Evolutionary conservation across 2,113 vertebrate genomes (phyloP).

Genomic region (Myrmecophaga tridactyla): DNA sequence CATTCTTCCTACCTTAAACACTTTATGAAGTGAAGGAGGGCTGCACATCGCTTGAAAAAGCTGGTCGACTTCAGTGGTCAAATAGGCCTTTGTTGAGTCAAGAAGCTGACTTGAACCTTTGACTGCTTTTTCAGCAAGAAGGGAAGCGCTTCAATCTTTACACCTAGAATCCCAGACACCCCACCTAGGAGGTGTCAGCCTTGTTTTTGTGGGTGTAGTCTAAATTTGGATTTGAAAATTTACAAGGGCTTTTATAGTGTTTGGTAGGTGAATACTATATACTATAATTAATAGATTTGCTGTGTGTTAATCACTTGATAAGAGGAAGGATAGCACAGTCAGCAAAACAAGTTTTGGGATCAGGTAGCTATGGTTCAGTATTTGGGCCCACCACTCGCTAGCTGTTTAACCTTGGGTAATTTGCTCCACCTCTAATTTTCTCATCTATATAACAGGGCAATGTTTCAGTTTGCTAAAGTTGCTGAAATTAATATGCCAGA

Average conservation of each 20-base stretch:
- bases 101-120: not conserved
- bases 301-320: not conserved
- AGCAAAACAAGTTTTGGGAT: not conserved
- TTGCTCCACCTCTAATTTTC: not conserved
- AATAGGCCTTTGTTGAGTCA: not conserved
- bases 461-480: too few relatives aligned
- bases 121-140: not conserved
- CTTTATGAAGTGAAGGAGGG: not conserved
- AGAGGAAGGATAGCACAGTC: not conserved
- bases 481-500: too few relatives aligned
- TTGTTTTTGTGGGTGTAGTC: not conserved
- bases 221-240: not conserved
- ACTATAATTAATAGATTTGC: not conserved
- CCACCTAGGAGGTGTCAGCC: fast-evolving
- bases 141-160: not conserved
- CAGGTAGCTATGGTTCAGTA: not conserved
- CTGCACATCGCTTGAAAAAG: not conserved
- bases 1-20: not conserved
- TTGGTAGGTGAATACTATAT: not conserved
- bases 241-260: not conserved
- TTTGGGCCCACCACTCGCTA: not conserved
- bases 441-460: not conserved
- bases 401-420: not conserved
- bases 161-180: not conserved
- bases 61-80: not conserved